Base-by-base conservation (phyloP, 1,140 invertebrate species). In the Drosophila truncata region DNA sequence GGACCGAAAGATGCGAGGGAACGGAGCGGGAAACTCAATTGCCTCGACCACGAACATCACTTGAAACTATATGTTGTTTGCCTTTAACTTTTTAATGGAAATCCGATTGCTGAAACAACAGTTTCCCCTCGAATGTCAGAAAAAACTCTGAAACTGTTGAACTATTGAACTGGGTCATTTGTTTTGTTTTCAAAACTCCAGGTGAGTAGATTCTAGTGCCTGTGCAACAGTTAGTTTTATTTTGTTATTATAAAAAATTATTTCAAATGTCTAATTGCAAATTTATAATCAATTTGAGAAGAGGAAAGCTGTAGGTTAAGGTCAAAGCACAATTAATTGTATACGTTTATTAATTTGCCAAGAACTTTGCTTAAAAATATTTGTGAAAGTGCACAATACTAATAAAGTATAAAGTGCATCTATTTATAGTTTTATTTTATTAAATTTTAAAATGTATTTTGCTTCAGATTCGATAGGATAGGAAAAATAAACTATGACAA, bases 91-190 rank as follows among this genome's bases (percentile, higher is more conserved):
- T 52, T 50, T 31, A 74, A 46, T 74, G 41, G 11, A 46, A 46
- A 74, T 54, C 69, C 69, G 49, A 47, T 54, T 60, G 29, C 44
- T 50, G 25, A 41, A 25, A 58, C 42, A 50, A 33, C 37, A 27
- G 23, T 62, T 25, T n/a, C 13, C 14, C 33, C 33, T 25, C 5
- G 20, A 55, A n/a, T 3, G 20, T 9, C 31, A 23, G 31, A 11
- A 31, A 11, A 16, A 35, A 55, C 35, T 55, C 76, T 58, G 46
- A 67, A 33, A 7, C 33, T 33, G 63, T 66, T 54, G 6, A 41
- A 50, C 44, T 54, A 23, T 54, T 23, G 20, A 77, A 69, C 18
- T 67, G 74, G 55, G 54, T 76, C 47, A 76, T 20, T 52, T 42
- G 25, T 42, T 58, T 25, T 25, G 23, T 44, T 47, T 52, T 39